phyloP scores from a whole-genome alignment of 2,797 vertebrate genomes.

The Glossophaga mutica region DNA sequence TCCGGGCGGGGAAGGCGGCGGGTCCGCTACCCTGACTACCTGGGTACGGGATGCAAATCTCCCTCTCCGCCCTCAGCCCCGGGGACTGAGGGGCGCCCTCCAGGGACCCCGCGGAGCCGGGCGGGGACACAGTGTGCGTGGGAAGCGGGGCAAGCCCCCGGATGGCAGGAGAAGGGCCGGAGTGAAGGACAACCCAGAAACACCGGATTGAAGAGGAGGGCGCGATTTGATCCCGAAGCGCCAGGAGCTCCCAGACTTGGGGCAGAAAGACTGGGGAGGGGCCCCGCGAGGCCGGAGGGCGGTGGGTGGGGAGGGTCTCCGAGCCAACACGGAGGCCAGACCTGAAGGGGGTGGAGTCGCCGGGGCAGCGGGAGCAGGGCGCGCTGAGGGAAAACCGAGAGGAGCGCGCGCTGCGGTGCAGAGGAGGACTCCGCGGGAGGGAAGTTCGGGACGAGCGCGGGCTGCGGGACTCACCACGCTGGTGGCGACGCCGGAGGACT shows the following conservation, averaged over 20 bases:
- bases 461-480: constrained; percentile 68
- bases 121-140: not conserved
- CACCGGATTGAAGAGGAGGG: fast-evolving
- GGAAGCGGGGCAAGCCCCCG: not conserved
- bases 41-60: not conserved
- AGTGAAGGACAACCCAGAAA: not conserved
- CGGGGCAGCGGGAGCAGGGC: too few relatives aligned
- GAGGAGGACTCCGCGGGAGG: not conserved
- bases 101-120: not conserved
- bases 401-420: not conserved
- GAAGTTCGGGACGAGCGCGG: not conserved
- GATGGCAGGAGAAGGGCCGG: not conserved
- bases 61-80: not conserved
- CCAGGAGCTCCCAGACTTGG: not conserved
- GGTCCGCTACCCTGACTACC: not conserved
- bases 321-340: not conserved
- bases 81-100: not conserved
- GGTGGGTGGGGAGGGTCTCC: not conserved
- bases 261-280: not conserved
- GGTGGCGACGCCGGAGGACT: constrained; percentile 48
- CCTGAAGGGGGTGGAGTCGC: not conserved
- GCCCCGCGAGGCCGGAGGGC: not conserved
- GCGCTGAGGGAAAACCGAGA: fast-evolving
- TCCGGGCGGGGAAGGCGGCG: not conserved
- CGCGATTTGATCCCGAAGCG: fast-evolving